Percentiles rank a stretch among this genome's conserved stretches.
These are phyloP conservation scores for Passer domesticus DNA, from an alignment of 2,113 vertebrate species.

Conservation along the genomic window DNA sequence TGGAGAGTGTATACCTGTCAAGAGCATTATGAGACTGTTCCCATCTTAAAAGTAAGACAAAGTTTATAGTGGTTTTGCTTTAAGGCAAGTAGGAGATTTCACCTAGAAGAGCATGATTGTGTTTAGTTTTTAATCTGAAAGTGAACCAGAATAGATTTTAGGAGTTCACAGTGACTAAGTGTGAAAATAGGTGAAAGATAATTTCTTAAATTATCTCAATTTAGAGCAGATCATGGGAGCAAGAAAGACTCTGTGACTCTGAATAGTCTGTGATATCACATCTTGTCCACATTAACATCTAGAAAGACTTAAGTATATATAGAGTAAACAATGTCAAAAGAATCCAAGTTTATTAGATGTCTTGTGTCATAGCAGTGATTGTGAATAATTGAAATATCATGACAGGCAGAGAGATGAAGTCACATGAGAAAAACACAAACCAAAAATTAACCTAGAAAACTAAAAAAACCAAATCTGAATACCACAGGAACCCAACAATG, in stretches of 20 bases:
- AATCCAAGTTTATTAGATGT: neutral
- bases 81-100: neutral
- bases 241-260: neutral
- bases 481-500: neutral
- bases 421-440: neutral
- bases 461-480: neutral
- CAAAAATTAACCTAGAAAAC: neutral
- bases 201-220: neutral
- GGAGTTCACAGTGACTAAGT: neutral
- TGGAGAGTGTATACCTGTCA: neutral
- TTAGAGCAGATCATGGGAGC: neutral
- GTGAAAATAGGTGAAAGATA: neutral
- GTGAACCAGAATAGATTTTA: neutral
- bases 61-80: neutral
- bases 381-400: slow-evolving; percentile 1
- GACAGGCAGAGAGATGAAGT: neutral
- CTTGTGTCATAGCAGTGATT: neutral
- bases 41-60: neutral
- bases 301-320: neutral
- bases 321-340: neutral
- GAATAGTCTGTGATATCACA: neutral
- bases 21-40: neutral
- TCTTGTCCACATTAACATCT: neutral
- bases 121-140: neutral
- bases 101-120: neutral